Evolutionary conservation across 2,113 vertebrate genomes (phyloP).

Genomic region (Ia io): DNA sequence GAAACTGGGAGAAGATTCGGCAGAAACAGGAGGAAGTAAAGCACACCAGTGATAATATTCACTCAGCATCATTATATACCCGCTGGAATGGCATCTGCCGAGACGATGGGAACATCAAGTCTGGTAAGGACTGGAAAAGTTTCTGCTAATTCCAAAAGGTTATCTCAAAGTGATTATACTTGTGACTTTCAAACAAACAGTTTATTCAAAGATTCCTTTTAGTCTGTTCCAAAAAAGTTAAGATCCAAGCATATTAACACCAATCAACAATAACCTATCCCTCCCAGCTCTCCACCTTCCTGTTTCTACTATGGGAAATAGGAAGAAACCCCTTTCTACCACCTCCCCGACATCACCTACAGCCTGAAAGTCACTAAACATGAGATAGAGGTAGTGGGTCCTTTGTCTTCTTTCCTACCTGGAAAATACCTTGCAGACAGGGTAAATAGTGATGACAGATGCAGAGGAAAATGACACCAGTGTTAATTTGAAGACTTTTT

Average conservation of each 20-base stretch:
- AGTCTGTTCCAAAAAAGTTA: not conserved
- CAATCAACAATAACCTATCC: not conserved
- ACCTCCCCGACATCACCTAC: not conserved
- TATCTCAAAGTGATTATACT: not conserved
- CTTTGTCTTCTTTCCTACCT: not conserved
- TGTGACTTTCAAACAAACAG: not conserved
- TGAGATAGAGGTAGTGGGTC: not conserved
- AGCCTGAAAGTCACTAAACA: not conserved
- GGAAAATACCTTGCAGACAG: not conserved
- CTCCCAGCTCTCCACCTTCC: not conserved
- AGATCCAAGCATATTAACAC: not conserved
- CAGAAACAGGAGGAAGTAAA: slow-evolving; percentile 96
- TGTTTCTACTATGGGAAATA: not conserved
- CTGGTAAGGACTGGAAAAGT: slow-evolving; percentile 83
- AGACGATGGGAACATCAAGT: slow-evolving; percentile 98
- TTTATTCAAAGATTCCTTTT: not conserved
- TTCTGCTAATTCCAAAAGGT: not conserved
- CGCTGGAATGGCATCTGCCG: slow-evolving; percentile 96
- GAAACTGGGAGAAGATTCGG: slow-evolving; percentile 97
- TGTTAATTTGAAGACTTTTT: not conserved
- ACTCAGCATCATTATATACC: slow-evolving; percentile 86
- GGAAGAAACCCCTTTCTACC: not conserved
- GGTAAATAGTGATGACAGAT: not conserved
- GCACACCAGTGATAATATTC: slow-evolving; percentile 84
- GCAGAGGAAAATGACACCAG: not conserved